A percentile compares a stretch with the other conserved stretches of the same genome.
phyloP scores from a whole-genome alignment of 2,797 vertebrate species.

The Gymnothorax javanicus region DNA sequence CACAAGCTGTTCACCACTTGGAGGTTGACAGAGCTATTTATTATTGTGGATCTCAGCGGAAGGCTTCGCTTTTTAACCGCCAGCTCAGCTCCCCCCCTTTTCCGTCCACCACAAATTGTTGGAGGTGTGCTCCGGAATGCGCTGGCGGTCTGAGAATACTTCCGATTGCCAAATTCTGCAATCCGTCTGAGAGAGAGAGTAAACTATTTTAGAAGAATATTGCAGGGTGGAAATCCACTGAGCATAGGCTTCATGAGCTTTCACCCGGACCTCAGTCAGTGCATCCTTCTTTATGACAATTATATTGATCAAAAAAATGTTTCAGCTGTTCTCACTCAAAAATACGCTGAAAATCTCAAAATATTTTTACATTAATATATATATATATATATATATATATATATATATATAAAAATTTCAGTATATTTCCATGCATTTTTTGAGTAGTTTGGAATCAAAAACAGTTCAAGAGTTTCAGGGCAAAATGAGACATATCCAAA shows the following conservation, averaged over 20 bases:
- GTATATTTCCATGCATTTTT: no score
- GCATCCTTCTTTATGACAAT: slow-evolving; percentile 16
- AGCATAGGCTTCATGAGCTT: slow-evolving; percentile 10
- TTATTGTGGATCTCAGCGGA: slow-evolving; percentile 1
- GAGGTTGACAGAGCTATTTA: slow-evolving; percentile 14
- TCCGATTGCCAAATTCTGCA: neutral
- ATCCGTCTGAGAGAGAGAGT: slow-evolving; percentile 21
- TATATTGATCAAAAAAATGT: neutral
- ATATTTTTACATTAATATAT: no score
- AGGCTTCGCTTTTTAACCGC: neutral
- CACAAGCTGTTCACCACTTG: neutral
- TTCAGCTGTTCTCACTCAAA: neutral
- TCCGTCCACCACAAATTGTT: neutral
- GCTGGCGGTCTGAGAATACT: slow-evolving; percentile 9
- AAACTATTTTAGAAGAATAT: slow-evolving; percentile 25
- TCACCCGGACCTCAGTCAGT: slow-evolving; percentile 22
- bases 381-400: no score
- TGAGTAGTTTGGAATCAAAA: no score
- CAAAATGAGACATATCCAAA: no score
- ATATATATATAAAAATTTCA: no score
- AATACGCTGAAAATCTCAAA: no score
- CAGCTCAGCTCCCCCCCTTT: slow-evolving; percentile 8
- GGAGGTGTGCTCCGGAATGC: slow-evolving; percentile 23
- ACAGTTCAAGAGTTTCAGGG: no score
- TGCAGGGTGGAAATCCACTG: slow-evolving; percentile 15